Conservation (phyloP, 2,113 vertebrate genomes). For the Entelurus aequoreus region DNA sequence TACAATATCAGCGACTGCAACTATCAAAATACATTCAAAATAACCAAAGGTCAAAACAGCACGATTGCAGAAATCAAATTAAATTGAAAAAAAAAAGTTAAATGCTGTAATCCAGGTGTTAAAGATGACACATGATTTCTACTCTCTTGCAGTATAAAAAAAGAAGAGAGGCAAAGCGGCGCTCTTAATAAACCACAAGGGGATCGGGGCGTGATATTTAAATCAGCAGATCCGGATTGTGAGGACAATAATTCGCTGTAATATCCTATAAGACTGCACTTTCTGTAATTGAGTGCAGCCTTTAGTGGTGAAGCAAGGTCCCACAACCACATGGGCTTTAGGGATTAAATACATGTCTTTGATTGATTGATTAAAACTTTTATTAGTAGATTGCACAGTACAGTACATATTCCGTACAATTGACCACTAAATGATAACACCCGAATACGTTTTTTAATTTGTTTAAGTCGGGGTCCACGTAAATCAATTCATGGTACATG, state of each 20-base stretch:
- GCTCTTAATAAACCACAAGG: constrained; percentile 37
- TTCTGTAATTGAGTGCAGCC: constrained; percentile 54
- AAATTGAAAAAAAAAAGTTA: background rate
- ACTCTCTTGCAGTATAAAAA: background rate
- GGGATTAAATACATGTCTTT: background rate
- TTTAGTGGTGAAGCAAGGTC: constrained; percentile 20
- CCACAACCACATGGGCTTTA: constrained; percentile 2
- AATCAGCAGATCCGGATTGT: constrained; percentile 67
- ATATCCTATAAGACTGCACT: constrained; percentile 64
- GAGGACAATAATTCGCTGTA: constrained; percentile 51
- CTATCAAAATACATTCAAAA: constrained; percentile 3
- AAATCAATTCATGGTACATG: too few species aligned
- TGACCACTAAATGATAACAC: too few species aligned
- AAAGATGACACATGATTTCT: constrained; percentile 7
- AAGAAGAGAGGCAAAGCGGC: background rate
- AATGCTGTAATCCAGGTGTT: background rate
- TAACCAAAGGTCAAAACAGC: background rate
- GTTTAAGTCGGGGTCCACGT: too few species aligned
- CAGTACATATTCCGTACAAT: too few species aligned
- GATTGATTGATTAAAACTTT: too few species aligned
- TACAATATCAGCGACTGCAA: background rate
- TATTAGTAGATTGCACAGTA: too few species aligned
- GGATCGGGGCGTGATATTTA: constrained; percentile 39
- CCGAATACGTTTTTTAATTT: too few species aligned
- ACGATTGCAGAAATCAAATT: background rate